Base-by-base conservation (phyloP, 2,797 vertebrate species). In the Dicrostonyx torquatus region DNA sequence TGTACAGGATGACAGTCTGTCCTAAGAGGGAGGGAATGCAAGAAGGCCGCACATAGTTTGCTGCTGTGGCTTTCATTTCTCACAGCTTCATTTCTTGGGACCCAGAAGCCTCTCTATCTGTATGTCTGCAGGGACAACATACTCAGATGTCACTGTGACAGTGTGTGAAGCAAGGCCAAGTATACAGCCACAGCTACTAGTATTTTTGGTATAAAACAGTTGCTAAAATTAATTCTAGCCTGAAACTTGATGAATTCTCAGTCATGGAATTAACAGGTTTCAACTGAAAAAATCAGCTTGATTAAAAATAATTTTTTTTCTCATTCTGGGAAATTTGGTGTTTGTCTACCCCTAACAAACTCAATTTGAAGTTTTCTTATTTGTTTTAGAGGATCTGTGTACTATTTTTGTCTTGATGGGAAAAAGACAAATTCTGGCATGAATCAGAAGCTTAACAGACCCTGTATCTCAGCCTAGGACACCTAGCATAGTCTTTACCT, bases 21-120 rank as follows among this genome's bases (percentile, higher is more conserved):
- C 31, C 14, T 29, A 12, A 7, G 26, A 48, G 78, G 64, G 24
- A 60, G 29, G 58, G 91, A 72, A 75, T 31, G 37, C 89, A 94
- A 89, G 88, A 88, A 97, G 96, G 98, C 97, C 98, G 98, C 98
- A 98, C 98, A 97, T 98, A 98, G 98, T 98, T 98, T 98, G 98
- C 98, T 98, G 96, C 97, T 97, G 87, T 92, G 97, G 98, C 98
- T 97, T 98, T 98, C 68, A 22, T 55, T 87, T 72, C 68, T 58
- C 96, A 97, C 98, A 98, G 98, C 98, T 98, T 97, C 97, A 97
- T 98, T 98, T 98, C 98, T 98, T 96, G 96, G 94, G 73, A 89
- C 60, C 45, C 8, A 1, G 88, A 78, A 66, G 95, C 53, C 37
- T 40, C 93, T 87, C 87, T n/a, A 97, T 95, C 96, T 92, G 77